A percentile compares a stretch with the other conserved stretches of the same genome.
Evolutionary conservation across 2,113 vertebrate species (phyloP).

Genomic region (Rhea pennata): DNA sequence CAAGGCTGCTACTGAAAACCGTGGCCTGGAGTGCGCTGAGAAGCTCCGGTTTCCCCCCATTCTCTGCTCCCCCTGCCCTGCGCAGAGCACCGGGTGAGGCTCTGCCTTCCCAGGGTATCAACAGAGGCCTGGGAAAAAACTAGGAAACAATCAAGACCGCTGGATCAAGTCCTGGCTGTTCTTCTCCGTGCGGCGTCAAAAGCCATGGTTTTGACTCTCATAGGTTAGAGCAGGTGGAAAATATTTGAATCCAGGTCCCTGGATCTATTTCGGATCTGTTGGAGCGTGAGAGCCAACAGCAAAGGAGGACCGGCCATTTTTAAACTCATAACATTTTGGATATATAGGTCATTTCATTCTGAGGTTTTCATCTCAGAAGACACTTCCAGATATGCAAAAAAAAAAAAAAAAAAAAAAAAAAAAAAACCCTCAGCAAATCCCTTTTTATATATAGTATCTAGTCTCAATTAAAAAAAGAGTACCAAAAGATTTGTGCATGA

Average conservation of each 20-base stretch:
- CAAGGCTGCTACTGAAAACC: background rate
- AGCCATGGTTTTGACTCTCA: background rate
- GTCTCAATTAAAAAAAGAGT: background rate
- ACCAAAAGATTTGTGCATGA: background rate
- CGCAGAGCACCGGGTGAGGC: background rate
- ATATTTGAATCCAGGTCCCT: background rate
- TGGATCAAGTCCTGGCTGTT: background rate
- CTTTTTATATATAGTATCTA: background rate
- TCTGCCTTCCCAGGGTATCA: background rate
- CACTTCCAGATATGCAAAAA: background rate
- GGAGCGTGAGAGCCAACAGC: background rate
- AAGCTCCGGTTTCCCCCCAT: background rate
- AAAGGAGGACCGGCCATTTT: background rate
- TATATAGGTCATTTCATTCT: background rate
- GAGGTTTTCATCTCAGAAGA: background rate
- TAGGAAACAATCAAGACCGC: background rate
- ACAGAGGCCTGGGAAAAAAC: background rate
- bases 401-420: background rate
- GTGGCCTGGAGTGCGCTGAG: background rate
- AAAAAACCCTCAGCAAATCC: background rate
- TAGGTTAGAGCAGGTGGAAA: background rate
- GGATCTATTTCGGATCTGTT: background rate
- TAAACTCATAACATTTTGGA: background rate
- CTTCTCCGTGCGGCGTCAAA: background rate
- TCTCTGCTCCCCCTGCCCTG: background rate